These are phyloP conservation scores for Dendronephthya gigantea DNA, from an alignment of 64 coral and sea anemone species.

Conservation along the genomic window DNA sequence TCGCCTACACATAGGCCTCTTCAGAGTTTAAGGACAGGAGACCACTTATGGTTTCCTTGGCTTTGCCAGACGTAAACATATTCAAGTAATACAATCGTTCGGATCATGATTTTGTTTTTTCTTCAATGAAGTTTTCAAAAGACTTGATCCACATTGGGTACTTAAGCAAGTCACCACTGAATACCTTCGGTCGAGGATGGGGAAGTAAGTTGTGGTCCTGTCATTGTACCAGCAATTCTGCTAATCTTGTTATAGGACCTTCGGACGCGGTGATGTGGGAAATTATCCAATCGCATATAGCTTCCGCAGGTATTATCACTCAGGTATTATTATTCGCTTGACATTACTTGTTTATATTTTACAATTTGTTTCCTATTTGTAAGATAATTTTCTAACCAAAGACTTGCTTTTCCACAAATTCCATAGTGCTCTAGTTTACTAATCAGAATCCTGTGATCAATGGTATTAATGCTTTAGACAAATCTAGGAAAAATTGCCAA, in stretches of 20 bases:
- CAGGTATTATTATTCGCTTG: no score
- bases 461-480: neutral
- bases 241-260: constrained; percentile 10
- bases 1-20: constrained; percentile 15
- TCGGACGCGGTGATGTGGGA: neutral
- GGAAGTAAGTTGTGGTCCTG: constrained; percentile 30
- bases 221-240: constrained; percentile 22
- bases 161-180: constrained; percentile 32
- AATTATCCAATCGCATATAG: no score
- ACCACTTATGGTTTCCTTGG: constrained; percentile 36
- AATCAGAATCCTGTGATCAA: neutral
- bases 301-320: no score
- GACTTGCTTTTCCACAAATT: neutral
- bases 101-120: constrained; percentile 3
- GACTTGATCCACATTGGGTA: constrained; percentile 52
- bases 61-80: constrained; percentile 27
- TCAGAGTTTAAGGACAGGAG: no score
- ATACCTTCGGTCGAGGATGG: constrained; percentile 32
- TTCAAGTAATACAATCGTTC: constrained; percentile 45
- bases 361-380: neutral
- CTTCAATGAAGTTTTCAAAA: constrained; percentile 51
- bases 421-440: neutral
- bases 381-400: neutral
- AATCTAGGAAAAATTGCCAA: neutral
- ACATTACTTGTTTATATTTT: no score